phyloP scores from a whole-genome alignment of 2,888 invertebrate genomes.

The Troides aeacus region DNA sequence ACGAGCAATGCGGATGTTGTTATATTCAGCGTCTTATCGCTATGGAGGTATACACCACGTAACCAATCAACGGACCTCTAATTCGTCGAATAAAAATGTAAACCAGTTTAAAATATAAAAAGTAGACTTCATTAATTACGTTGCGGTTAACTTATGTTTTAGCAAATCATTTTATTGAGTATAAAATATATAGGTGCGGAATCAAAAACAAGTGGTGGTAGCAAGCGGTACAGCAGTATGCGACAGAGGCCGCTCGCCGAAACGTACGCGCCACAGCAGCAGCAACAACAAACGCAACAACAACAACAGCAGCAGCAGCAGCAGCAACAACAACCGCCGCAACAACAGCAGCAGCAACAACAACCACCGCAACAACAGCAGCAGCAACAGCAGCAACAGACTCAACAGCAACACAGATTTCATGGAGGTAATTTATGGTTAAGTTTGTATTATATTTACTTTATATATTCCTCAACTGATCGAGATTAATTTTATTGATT shows the following conservation, averaged over 20 bases:
- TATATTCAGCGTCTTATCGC: too few relatives aligned
- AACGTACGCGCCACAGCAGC: slow-evolving; percentile 59
- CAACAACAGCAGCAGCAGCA: slow-evolving; percentile 37
- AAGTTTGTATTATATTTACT: too few relatives aligned
- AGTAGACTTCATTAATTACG: too few relatives aligned
- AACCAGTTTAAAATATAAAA: too few relatives aligned
- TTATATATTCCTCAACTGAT: too few relatives aligned
- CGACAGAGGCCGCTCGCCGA: slow-evolving; percentile 81
- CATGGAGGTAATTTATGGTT: slow-evolving; percentile 46
- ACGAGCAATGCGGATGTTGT: too few relatives aligned
- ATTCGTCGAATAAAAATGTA: too few relatives aligned
- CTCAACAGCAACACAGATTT: slow-evolving; percentile 50
- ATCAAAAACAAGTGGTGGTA: slow-evolving; percentile 57
- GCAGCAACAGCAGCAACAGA: slow-evolving; percentile 29
- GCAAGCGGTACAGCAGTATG: slow-evolving; percentile 80
- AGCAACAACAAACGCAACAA: slow-evolving; percentile 39
- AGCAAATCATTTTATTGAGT: too few relatives aligned
- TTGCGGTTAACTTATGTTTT: too few relatives aligned
- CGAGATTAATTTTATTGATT: too few relatives aligned
- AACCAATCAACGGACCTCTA: too few relatives aligned
- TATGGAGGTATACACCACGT: too few relatives aligned
- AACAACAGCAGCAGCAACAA: slow-evolving; percentile 1
- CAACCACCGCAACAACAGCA: background rate
- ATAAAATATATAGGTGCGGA: slow-evolving; percentile 36
- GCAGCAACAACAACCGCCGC: slow-evolving; percentile 33